Percentiles rank a stretch among this genome's conserved stretches.
These are phyloP conservation scores for Argyresthia albistria DNA, from an alignment of 2,888 invertebrate genomes.

Conservation along the genomic window DNA sequence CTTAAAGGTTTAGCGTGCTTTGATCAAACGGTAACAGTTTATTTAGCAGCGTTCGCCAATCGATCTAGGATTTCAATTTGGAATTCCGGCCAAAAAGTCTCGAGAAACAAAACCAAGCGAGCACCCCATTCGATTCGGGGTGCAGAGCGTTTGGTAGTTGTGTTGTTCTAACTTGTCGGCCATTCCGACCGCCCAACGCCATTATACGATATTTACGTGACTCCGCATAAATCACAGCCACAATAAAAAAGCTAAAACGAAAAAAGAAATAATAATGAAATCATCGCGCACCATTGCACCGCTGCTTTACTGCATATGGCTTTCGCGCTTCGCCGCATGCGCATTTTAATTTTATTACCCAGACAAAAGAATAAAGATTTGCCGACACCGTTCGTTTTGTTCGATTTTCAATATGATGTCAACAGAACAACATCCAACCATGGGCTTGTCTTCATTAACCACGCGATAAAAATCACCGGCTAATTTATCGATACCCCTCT, in stretches of 20 bases:
- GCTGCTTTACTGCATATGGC: slow-evolving; percentile 41
- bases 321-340: slow-evolving; percentile 35
- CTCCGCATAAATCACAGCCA: slow-evolving; percentile 37
- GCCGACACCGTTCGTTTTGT: slow-evolving; percentile 19
- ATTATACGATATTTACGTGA: slow-evolving; percentile 37
- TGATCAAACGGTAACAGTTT: too few relatives aligned
- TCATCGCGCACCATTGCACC: slow-evolving; percentile 29
- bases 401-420: slow-evolving; percentile 12
- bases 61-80: neutral
- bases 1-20: too few relatives aligned
- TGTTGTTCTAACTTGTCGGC: slow-evolving; percentile 10
- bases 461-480: neutral
- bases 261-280: slow-evolving; percentile 32
- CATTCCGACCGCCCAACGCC: slow-evolving; percentile 18
- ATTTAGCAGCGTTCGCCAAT: too few relatives aligned
- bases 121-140: slow-evolving; percentile 1
- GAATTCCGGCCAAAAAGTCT: neutral
- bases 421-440: neutral
- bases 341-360: slow-evolving; percentile 31
- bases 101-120: slow-evolving; percentile 1
- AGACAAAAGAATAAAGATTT: slow-evolving; percentile 10
- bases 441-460: slow-evolving; percentile 1
- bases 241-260: slow-evolving; percentile 21
- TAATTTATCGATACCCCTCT: neutral
- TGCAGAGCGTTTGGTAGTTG: neutral